These are phyloP conservation scores for Liposcelis brunnea DNA, from an alignment of 2,888 invertebrate species.

Conservation along the genomic window DNA sequence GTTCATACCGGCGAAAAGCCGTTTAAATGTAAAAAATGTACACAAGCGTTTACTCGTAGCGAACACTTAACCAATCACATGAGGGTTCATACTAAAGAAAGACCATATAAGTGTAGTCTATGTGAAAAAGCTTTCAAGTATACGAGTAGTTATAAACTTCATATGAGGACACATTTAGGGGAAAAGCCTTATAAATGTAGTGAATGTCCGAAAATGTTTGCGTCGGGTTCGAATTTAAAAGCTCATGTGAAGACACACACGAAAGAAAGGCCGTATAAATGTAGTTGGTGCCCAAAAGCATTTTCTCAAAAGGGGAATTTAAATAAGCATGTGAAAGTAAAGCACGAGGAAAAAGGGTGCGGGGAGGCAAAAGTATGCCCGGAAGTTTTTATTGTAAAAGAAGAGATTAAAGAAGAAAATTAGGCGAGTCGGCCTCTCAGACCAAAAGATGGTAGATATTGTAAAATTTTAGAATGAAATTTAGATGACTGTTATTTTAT, in stretches of 20 bases:
- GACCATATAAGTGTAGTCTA: constrained; percentile 3
- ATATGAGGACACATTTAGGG: constrained; percentile 3
- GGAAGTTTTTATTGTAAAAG: too few relatives aligned
- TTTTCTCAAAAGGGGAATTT: background rate
- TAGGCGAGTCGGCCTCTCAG: too few relatives aligned
- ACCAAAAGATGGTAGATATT: too few relatives aligned
- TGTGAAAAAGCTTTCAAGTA: constrained; percentile 3
- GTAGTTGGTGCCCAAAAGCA: background rate
- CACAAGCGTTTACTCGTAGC: background rate
- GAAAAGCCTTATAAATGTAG: constrained; percentile 3
- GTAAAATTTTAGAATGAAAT: too few relatives aligned
- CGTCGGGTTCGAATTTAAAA: background rate
- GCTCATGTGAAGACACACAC: background rate
- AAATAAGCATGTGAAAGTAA: too few relatives aligned
- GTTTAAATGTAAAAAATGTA: background rate
- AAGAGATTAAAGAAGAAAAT: too few relatives aligned
- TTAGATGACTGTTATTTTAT: too few relatives aligned
- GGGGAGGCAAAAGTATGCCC: too few relatives aligned
- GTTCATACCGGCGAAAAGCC: constrained; percentile 5
- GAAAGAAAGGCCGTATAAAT: constrained; percentile 4
- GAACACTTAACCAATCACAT: constrained; percentile 1
- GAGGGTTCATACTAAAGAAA: constrained; percentile 3
- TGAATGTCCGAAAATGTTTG: constrained; percentile 2
- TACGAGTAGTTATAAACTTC: background rate
- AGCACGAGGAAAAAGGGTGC: too few relatives aligned